Percentiles rank a stretch among this genome's conserved stretches.
These are phyloP conservation scores for Arvicanthis niloticus DNA, from an alignment of 2,113 vertebrate genomes.

Conservation along the genomic window DNA sequence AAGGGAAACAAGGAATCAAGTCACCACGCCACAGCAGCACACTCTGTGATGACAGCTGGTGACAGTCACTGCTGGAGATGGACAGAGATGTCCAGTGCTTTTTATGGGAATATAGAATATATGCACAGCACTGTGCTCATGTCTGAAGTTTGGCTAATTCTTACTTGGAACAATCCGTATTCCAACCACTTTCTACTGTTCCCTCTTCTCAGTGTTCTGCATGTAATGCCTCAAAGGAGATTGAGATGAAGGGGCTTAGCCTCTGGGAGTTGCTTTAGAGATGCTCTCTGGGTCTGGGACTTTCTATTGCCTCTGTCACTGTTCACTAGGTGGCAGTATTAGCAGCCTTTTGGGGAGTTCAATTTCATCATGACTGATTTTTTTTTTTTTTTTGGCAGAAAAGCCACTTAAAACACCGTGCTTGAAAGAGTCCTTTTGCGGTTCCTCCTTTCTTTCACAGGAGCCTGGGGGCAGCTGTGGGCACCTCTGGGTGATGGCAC, in stretches of 20 bases:
- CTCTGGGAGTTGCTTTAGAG: background rate
- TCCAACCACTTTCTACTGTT: background rate
- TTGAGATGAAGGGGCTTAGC: background rate
- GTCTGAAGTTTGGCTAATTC: background rate
- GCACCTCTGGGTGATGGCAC: background rate
- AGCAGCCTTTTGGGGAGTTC: slow-evolving; percentile 46
- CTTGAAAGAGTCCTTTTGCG: background rate
- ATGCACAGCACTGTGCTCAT: background rate
- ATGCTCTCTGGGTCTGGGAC: background rate
- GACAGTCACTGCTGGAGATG: background rate
- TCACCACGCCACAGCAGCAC: rapidly evolving
- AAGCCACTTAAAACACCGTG: background rate
- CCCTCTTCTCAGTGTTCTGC: background rate
- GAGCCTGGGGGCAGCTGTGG: background rate
- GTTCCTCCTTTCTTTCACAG: background rate
- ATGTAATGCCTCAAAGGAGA: background rate
- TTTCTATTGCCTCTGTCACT: background rate
- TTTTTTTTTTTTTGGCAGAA: background rate
- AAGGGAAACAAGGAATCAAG: background rate
- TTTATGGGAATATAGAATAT: background rate
- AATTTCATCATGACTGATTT: background rate
- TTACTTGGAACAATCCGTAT: background rate
- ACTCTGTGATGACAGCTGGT: rapidly evolving
- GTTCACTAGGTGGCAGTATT: slow-evolving; percentile 79
- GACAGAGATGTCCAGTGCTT: background rate